Evolutionary conservation across 2,113 vertebrate genomes (phyloP), one percentile per base, ranked within the genome.

Genomic region (Mormyrus lacerda): DNA sequence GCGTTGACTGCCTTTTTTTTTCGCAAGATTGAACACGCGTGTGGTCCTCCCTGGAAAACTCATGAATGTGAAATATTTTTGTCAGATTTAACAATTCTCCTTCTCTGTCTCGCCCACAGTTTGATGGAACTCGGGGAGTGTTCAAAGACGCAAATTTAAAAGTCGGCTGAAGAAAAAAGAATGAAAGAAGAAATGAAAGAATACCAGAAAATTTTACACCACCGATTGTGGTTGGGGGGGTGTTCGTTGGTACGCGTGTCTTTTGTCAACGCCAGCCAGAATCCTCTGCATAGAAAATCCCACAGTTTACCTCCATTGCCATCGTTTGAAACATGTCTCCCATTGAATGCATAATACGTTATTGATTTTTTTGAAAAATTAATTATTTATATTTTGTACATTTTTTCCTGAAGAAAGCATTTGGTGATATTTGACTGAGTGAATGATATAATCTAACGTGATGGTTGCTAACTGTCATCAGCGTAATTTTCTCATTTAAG

Each of bases 61-160:
- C 88, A 87, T 89, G 88, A 94, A 92, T 93, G 92, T 84, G 61
- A 92, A 93, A 94, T 90, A 85, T 91, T 91, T 91, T 85, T 93
- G 92, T 93, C 92, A 93, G 92, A 92, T 92, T 93, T 92, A 91
- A 91, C 53, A 92, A 87, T 73, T 90, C 42, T 90, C 88, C 90
- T 89, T 90, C 88, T 58, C 89, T 47, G 91, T 91, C 93, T 93
- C 92, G 91, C 87, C 91, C 91, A 91, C 89, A 93, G 93, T 92
- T 93, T 91, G 88, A 91, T 82, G 90, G 90, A 89, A 92, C 90
- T 90, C 55, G 61, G 86, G 89, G 92, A 92, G 91, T 92, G 92
- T 91, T 85, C 53, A 88, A 90, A 88, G 90, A 85, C 89, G 91
- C 90, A 89, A 90, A 90, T 93, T 91, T 92, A 91, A 93, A 91